Evolutionary conservation across 2,113 vertebrate genomes (phyloP), one percentile per base, ranked within the genome.

Genomic region (Crotalus tigris): DNA sequence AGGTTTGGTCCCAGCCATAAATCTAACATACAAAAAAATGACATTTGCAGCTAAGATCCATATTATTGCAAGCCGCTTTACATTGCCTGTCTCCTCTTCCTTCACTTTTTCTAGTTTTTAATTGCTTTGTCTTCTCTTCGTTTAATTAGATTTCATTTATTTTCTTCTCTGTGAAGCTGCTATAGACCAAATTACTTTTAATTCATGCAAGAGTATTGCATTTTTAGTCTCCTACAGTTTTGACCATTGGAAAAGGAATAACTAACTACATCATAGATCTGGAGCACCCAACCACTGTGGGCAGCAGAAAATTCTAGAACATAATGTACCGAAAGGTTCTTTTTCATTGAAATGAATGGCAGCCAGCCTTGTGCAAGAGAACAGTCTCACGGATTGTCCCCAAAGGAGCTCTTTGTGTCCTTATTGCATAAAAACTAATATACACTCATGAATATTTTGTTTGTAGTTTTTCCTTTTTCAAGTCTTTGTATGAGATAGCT

Each of bases 71-170:
- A 7, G 89, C 86, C 23, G 23, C 0, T 0, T 64, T 0, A 0
- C 19, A 46, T 19, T 85, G 39, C 90, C 91, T 89, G 75, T 39
- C 88, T 53, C 64, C 93, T 93, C 81, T 93, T 61, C n/a, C 58
- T 92, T 85, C n/a, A 33, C 1, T 46, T 39, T 55, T 88, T 44
- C 8, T 81, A 46, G 2, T 92, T 54, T n/a, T 3, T 4, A n/a
- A 54, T 21, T 81, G 33, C n/a, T 39, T 81, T 81, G 75, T 81
- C 75, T 81, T 81, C 75, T n/a, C 26, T 64, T 90, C 29, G 1
- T 58, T 64, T 58, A 87, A 59, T 61, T 51, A n/a, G 39, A 3
- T 26, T 51, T 81, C 17, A 21, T 81, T 81, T 81, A 9, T 81
- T 81, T 81, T 81, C 33, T 81, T 21, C 19, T 81, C 87, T 26